Evolutionary conservation across 2,888 invertebrate genomes (phyloP).

Genomic region (Ochlodes sylvanus): DNA sequence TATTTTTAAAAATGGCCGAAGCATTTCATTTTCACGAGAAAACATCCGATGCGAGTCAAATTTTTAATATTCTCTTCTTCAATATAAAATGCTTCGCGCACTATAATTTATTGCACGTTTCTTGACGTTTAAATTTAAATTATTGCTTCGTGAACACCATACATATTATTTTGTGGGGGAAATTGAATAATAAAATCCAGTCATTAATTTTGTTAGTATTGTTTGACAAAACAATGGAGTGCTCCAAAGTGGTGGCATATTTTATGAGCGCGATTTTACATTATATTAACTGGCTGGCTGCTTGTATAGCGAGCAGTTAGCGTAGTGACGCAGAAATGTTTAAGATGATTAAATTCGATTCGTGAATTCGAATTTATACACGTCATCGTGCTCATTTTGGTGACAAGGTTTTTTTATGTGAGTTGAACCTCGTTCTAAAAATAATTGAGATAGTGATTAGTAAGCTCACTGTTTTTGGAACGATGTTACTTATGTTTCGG

Average conservation of each 20-base stretch:
- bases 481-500: no score
- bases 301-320: neutral
- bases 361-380: no score
- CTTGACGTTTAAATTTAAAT: constrained; percentile 37
- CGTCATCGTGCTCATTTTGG: no score
- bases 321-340: no score
- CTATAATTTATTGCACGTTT: constrained; percentile 32
- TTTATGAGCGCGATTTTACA: constrained; percentile 5
- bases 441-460: no score
- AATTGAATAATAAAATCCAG: constrained; percentile 36
- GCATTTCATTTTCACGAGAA: constrained; percentile 20
- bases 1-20: constrained; percentile 9
- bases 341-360: no score
- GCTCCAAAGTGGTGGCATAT: constrained; percentile 13
- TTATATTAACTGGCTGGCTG: neutral
- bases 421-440: no score
- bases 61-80: constrained; percentile 36
- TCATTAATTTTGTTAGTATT: constrained; percentile 28
- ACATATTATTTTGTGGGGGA: constrained; percentile 32
- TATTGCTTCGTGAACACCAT: constrained; percentile 33
- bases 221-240: constrained; percentile 26
- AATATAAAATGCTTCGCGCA: constrained; percentile 29
- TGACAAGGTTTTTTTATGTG: no score
- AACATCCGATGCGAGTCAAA: constrained; percentile 21
- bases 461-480: no score